A percentile compares a stretch with the other conserved stretches of the same genome.
phyloP scores from a whole-genome alignment of 2,113 vertebrate genomes.

The Stictonetta naevosa region DNA sequence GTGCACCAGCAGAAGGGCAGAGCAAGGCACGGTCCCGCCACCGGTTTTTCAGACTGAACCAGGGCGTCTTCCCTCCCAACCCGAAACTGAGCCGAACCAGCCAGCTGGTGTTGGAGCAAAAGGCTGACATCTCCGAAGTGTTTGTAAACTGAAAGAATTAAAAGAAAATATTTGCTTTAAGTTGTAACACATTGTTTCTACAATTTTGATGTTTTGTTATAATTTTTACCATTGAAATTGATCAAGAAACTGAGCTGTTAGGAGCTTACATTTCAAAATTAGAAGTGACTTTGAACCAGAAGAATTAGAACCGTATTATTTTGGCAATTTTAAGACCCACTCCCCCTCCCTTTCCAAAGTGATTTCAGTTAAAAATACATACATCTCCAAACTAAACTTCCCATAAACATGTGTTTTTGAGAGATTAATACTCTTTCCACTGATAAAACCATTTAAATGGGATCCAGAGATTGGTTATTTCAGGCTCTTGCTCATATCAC shows the following conservation, averaged over 20 bases:
- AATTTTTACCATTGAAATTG: not conserved
- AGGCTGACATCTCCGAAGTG: accelerated
- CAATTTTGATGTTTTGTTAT: not conserved
- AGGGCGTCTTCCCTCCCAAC: accelerated
- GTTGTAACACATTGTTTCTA: not conserved
- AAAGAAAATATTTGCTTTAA: not conserved
- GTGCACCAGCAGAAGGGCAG: accelerated
- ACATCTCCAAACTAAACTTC: conserved; percentile 38
- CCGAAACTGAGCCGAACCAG: not conserved
- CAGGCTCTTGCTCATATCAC: conserved; percentile 11
- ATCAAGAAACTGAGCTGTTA: not conserved
- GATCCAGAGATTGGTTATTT: conserved; percentile 38
- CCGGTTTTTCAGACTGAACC: accelerated
- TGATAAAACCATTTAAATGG: conserved; percentile 43
- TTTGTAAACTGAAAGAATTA: not conserved
- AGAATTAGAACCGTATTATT: not conserved
- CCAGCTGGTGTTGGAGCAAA: accelerated
- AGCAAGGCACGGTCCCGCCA: accelerated
- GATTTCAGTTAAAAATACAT: conserved; percentile 37
- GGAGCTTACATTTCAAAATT: not conserved
- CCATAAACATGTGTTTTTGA: conserved; percentile 47
- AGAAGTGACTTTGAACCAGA: conserved; percentile 5
- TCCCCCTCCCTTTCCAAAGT: conserved; percentile 4
- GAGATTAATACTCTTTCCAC: conserved; percentile 61
- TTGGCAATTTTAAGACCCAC: not conserved